A percentile compares a stretch with the other conserved stretches of the same genome.
Conservation (phyloP, 2,113 vertebrate species). For the Machaerirhynchus nigripectus region DNA sequence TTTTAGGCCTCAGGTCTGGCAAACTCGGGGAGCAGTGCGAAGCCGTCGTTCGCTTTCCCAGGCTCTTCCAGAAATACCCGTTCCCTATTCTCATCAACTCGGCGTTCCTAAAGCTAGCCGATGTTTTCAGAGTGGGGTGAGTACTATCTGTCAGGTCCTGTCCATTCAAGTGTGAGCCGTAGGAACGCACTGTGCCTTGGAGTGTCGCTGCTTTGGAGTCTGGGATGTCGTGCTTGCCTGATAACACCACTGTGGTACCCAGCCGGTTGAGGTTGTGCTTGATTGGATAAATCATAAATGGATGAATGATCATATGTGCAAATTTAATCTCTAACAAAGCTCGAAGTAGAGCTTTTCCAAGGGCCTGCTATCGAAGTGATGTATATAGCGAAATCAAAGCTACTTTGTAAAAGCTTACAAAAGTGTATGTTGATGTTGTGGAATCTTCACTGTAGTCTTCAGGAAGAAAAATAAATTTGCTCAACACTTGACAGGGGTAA, state of each 20-base stretch:
- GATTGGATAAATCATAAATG: rapidly evolving
- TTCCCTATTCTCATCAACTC: slow-evolving; percentile 99
- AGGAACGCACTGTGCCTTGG: rapidly evolving
- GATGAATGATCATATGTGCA: rapidly evolving
- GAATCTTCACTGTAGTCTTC: not conserved
- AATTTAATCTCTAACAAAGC: not conserved
- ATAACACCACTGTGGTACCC: rapidly evolving
- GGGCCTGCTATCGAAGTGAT: not conserved
- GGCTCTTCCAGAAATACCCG: slow-evolving; percentile 97
- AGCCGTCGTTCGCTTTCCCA: slow-evolving; percentile 95
- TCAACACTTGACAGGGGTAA: not conserved
- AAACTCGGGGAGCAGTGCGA: slow-evolving; percentile 97
- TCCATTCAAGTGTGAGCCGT: rapidly evolving
- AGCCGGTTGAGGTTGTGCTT: rapidly evolving
- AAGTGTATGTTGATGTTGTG: not conserved
- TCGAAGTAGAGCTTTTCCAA: rapidly evolving
- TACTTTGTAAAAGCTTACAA: not conserved
- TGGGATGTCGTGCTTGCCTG: not conserved
- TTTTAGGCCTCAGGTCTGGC: slow-evolving; percentile 87
- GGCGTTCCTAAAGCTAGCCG: slow-evolving; percentile 93
- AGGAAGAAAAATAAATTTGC: not conserved
- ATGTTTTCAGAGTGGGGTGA: slow-evolving; percentile 96
- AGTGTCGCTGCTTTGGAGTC: rapidly evolving
- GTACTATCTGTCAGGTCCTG: not conserved
- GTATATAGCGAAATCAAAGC: not conserved